Base-by-base conservation (phyloP, 1,140 invertebrate genomes). In the Galleria mellonella region DNA sequence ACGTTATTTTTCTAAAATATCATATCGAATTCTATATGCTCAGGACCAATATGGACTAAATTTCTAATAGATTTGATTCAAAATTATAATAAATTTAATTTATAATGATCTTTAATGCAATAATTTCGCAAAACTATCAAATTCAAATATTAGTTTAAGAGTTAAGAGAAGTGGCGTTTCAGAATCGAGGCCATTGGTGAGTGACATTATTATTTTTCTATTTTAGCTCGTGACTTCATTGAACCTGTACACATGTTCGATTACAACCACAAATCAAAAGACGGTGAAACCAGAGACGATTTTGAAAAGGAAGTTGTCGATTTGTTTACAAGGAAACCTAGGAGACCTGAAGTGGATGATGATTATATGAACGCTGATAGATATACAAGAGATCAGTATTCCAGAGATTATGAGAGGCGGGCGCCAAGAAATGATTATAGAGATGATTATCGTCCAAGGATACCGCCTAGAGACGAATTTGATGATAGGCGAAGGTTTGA, bases 211-310 rank as follows among this genome's bases (percentile, higher is more conserved):
- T 10, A 2, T 45, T 52, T 49, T 47, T 55, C 36, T 30, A 9
- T 86, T 86, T 62, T 47, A 88, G 86, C 71, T 45, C 70, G 77
- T 13, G 79, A 84, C 49, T 86, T 87, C 55, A 78, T 87, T 52
- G 87, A 87, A 66, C 89, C 89, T 9, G 81, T 89, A 1, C 87
- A 89, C 67, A 90, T 82, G 35, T 89, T 90, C 71, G 88, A 90
- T 39, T 90, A 90, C 55, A 86, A 88, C 51, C 89, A 90, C 55
- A 79, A 78, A 45, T 88, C 89, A 9, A 87, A 82, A 48, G 68
- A 85, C 56, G 65, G 65, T 32, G 72, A 77, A 35, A 29, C 39
- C 14, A 67, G 62, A 40, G 72, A 64, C 41, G 71, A 82, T 51
- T 82, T 81, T 62, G 74, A 78, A 46, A 74, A 60, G 48, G 81